Base-by-base conservation (phyloP, 1,140 invertebrate genomes). In the Cyclina sinensis region DNA sequence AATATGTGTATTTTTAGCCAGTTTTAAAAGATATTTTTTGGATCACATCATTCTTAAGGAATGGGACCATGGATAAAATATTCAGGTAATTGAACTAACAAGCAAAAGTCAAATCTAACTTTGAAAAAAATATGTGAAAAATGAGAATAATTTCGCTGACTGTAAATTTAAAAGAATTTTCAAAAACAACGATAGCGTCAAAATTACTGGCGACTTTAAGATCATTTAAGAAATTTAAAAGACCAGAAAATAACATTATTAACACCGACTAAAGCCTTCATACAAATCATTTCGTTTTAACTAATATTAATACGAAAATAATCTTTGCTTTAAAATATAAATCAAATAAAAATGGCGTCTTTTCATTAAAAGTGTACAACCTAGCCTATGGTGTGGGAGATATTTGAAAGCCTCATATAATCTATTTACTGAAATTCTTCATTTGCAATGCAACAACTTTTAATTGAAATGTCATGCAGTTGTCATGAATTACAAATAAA, bases 381-480 rank as follows among this genome's bases (percentile, higher is more conserved):
- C 3, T 65, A 7, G 24, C 62, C 12, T 30, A 30, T 30, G 14
- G 12, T 16, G 65, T 14, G n/a, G n/a, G n/a, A n/a, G 24, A 57
- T 5, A 27, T 30, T 37, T 39, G 2, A 21, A 70, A 3, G 14
- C 32, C 65, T 70, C 65, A 70, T 70, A 37, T 37, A 70, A 37
- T 39, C 2, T 27, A 18, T 16, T 70, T 37, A 37, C 35, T 70
- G 32, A 39, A 70, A 37, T 37, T 70, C 24, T 27, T 37, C 24
- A 27, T 1, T 27, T 37, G 35, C 24, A 70, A 70, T 37, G 32
- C 65, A 37, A 27, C 37, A 16, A 70, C 35, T 70, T 39, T 21
- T 37, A 16, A 70, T 70, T 70, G 35, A 70, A 18, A 70, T 70
- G 18, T 70, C 32, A 70, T 70, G 35, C 65, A 70, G 65, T 70